Evolutionary conservation across 2,888 invertebrate species (phyloP).

Genomic region (Macropis europaea): DNA sequence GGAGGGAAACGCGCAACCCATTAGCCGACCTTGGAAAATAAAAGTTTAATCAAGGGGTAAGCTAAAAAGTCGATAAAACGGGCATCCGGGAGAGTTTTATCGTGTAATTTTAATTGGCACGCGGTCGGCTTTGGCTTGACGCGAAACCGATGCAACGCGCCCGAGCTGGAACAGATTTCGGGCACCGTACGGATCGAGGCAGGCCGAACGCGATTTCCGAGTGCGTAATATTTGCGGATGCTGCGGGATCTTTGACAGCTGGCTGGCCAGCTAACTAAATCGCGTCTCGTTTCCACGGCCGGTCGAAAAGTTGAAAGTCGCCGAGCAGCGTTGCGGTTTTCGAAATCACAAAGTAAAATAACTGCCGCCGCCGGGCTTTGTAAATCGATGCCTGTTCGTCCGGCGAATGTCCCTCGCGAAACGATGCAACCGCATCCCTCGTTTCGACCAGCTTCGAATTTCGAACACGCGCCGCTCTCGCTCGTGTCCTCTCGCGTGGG

Average conservation of each 20-base stretch:
- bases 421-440: slow-evolving; percentile 48
- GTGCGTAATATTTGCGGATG: not conserved
- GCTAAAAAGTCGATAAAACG: not conserved
- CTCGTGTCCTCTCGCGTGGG: not conserved
- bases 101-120: slow-evolving; percentile 9
- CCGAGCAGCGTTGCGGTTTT: slow-evolving; percentile 40
- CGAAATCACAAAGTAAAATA: slow-evolving; percentile 57
- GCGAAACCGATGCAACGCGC: not conserved
- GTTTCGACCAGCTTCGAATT: slow-evolving; percentile 47
- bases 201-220: too few relatives aligned
- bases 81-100: not conserved
- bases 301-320: slow-evolving; percentile 18
- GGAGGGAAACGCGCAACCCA: not conserved
- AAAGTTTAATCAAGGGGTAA: not conserved
- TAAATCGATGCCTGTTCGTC: slow-evolving; percentile 55
- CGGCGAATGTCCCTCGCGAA: slow-evolving; percentile 41
- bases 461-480: slow-evolving; percentile 35
- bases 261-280: slow-evolving; percentile 16
- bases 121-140: not conserved
- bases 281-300: not conserved
- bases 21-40: not conserved
- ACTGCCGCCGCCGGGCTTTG: slow-evolving; percentile 31
- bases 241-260: not conserved
- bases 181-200: not conserved
- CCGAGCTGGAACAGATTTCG: not conserved